Conservation (phyloP, 2,797 vertebrate species). For the Melanotaenia nigrans region DNA sequence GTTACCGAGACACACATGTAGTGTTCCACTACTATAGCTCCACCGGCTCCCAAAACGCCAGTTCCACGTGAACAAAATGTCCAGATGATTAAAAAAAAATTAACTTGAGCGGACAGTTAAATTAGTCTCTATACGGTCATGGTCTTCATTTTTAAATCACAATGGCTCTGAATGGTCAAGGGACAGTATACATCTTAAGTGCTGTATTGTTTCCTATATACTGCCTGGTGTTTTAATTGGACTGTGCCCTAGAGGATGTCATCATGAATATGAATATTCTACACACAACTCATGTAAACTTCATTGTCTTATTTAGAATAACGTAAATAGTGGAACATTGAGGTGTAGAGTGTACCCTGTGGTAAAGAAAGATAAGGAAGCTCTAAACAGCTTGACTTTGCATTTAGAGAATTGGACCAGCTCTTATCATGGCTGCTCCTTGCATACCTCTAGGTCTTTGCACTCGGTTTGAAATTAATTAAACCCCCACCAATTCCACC, state of each 20-base stretch:
- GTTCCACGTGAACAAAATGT: too few relatives aligned
- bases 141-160: too few relatives aligned
- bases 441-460: not conserved
- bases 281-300: not conserved
- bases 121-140: too few relatives aligned
- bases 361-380: not conserved
- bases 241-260: too few relatives aligned
- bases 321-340: not conserved
- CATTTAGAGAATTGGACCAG: not conserved
- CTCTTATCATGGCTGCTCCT: not conserved
- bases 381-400: not conserved
- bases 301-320: not conserved
- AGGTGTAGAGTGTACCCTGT: not conserved
- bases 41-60: too few relatives aligned
- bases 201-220: too few relatives aligned
- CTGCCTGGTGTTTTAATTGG: not conserved
- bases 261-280: not conserved
- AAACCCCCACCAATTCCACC: not conserved
- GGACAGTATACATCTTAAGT: too few relatives aligned
- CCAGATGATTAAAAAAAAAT: too few relatives aligned
- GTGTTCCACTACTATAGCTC: too few relatives aligned
- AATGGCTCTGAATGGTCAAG: too few relatives aligned
- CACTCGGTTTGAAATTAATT: not conserved
- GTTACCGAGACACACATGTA: too few relatives aligned
- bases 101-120: too few relatives aligned